A percentile compares a stretch with the other conserved stretches of the same genome.
These are phyloP conservation scores for Tonatia bakeri DNA, from an alignment of 2,113 vertebrate species.

Conservation along the genomic window DNA sequence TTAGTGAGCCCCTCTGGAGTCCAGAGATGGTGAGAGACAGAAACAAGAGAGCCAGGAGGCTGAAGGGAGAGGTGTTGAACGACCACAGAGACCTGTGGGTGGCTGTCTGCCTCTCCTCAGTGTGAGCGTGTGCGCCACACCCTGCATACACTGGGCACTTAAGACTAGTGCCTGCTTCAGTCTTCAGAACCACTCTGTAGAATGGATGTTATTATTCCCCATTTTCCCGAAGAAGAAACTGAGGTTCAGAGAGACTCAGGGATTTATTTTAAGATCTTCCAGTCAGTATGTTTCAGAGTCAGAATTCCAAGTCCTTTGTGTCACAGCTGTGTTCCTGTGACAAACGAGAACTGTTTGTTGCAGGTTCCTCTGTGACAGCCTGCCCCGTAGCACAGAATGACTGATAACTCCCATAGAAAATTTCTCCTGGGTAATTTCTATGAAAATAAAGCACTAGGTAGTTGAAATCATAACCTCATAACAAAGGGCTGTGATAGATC, in stretches of 20 bases:
- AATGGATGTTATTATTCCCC: neutral
- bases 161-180: neutral
- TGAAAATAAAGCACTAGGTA: conserved; percentile 15
- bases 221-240: neutral
- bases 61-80: too few species aligned
- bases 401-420: neutral
- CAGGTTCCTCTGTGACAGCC: neutral
- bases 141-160: neutral
- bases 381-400: neutral
- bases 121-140: neutral
- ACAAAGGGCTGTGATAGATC: neutral
- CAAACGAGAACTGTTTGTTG: neutral
- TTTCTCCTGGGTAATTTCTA: conserved; percentile 11
- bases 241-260: neutral
- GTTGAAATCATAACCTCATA: conserved; percentile 7
- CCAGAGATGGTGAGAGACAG: neutral
- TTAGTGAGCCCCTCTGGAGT: neutral
- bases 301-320: neutral
- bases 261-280: neutral
- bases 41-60: neutral
- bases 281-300: neutral
- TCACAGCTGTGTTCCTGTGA: neutral
- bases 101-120: neutral
- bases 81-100: neutral
- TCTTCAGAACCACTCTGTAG: neutral